These are phyloP conservation scores for Drosophila infuscata DNA, from an alignment of 2,888 invertebrate species.

Conservation along the genomic window DNA sequence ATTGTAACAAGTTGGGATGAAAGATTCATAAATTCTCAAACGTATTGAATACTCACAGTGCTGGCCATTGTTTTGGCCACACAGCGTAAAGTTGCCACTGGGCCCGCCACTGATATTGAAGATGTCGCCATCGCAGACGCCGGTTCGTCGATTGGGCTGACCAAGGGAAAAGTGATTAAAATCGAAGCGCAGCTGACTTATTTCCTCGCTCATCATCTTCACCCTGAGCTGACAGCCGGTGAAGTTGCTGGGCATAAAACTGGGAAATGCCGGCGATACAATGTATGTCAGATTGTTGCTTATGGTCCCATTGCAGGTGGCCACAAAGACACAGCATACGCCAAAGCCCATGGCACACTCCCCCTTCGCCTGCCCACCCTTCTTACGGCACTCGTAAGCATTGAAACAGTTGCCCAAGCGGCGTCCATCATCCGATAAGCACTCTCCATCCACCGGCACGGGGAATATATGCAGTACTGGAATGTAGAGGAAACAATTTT, in stretches of 20 bases:
- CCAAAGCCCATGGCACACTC: constrained; percentile 94
- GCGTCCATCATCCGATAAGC: constrained; percentile 89
- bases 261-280: constrained; percentile 93
- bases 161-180: constrained; percentile 94
- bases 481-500: neutral
- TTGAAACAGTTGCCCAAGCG: constrained; percentile 92
- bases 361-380: constrained; percentile 89
- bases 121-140: constrained; percentile 91
- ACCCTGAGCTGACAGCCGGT: constrained; percentile 90
- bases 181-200: constrained; percentile 93
- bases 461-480: constrained; percentile 93
- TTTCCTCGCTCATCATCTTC: constrained; percentile 91
- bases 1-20: neutral
- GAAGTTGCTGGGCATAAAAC: constrained; percentile 88
- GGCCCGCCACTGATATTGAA: constrained; percentile 88
- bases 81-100: constrained; percentile 87
- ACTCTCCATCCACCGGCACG: constrained; percentile 93
- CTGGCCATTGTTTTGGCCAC: constrained; percentile 94
- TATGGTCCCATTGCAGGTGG: constrained; percentile 90
- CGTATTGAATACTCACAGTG: constrained; percentile 88
- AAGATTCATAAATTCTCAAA: neutral
- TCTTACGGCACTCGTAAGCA: constrained; percentile 92
- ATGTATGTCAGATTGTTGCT: constrained; percentile 93
- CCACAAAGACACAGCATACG: constrained; percentile 93
- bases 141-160: constrained; percentile 92